Evolutionary conservation across 1,140 invertebrate genomes (phyloP).

Genomic region (Diachasma alloeum): DNA sequence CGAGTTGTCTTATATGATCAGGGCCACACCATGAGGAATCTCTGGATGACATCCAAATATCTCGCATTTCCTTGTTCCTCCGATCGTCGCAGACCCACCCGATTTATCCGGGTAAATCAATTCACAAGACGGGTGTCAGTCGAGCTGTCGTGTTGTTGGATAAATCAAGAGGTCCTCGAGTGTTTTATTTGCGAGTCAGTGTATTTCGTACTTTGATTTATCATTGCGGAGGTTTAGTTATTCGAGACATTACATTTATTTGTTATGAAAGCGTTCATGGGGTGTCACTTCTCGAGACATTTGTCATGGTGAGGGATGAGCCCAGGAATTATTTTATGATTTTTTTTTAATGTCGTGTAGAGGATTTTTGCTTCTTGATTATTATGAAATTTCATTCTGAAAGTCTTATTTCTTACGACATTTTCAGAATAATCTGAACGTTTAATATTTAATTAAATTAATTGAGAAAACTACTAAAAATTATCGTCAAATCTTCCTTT

Average conservation of each 20-base stretch:
- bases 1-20: conserved; percentile 53
- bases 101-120: conserved; percentile 19
- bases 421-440: too few species aligned
- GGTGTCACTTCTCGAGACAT: too few species aligned
- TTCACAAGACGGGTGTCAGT: background rate
- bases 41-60: conserved; percentile 51
- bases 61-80: conserved; percentile 40
- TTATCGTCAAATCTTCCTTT: too few species aligned
- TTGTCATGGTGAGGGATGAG: too few species aligned
- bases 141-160: background rate
- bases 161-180: background rate
- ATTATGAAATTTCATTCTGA: too few species aligned
- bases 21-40: conserved; percentile 38
- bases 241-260: background rate
- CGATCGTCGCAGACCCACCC: conserved; percentile 15
- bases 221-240: background rate
- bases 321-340: too few species aligned
- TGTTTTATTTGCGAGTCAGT: background rate
- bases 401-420: too few species aligned
- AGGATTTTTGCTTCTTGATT: too few species aligned
- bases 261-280: too few species aligned
- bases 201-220: background rate
- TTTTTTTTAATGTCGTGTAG: too few species aligned
- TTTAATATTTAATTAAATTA: too few species aligned
- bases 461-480: too few species aligned